Evolutionary conservation across 1,140 invertebrate genomes (phyloP).

Genomic region (Papilio aristodemus): DNA sequence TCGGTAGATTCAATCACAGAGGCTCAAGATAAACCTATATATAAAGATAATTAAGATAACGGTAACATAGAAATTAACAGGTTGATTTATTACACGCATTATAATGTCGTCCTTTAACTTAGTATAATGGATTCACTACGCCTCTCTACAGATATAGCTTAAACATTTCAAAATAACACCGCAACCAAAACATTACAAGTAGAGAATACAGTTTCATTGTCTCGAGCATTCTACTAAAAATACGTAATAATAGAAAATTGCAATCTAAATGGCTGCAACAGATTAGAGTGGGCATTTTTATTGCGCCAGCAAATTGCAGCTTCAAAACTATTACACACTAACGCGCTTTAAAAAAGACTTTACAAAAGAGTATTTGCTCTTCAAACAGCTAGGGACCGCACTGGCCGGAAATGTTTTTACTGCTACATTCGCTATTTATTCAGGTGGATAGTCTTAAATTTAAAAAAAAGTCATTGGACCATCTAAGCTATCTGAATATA

Average conservation of each 20-base stretch:
- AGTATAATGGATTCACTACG: no score
- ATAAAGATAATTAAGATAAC: no score
- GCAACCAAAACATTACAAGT: no score
- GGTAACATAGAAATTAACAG: no score
- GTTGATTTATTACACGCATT: no score
- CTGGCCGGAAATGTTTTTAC: conserved; percentile 2
- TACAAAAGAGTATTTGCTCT: neutral
- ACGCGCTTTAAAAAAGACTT: conserved; percentile 5
- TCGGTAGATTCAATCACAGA: no score
- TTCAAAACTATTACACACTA: conserved; percentile 7
- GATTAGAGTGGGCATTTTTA: conserved; percentile 1
- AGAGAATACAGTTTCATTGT: no score
- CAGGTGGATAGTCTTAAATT: conserved; percentile 3
- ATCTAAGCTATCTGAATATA: no score
- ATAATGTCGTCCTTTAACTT: no score
- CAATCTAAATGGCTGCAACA: neutral
- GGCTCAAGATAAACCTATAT: no score
- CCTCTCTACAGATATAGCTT: no score
- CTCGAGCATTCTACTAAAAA: neutral
- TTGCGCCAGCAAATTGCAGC: neutral
- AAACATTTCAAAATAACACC: no score
- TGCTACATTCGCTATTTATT: neutral
- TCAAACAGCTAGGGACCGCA: neutral
- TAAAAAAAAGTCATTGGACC: neutral
- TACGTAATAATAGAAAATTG: neutral